phyloP scores from a whole-genome alignment of 2,888 invertebrate species.

The Nephrotoma guestfalica region DNA sequence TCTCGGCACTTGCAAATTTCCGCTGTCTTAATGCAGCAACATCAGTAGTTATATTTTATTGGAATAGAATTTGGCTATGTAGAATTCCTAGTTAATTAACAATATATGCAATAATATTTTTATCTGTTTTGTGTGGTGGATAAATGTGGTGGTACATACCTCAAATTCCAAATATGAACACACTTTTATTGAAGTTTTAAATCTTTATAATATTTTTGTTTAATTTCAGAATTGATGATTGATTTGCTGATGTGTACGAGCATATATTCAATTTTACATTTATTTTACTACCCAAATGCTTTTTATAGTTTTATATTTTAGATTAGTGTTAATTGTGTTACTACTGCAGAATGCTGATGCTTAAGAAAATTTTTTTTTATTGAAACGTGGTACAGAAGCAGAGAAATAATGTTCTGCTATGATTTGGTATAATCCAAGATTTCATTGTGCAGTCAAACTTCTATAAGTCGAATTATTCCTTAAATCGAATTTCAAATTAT shows the following conservation, averaged over 20 bases:
- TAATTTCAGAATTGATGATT: neutral
- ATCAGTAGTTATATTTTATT: neutral
- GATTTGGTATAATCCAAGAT: no score
- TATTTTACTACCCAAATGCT: neutral
- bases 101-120: neutral
- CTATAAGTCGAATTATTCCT: no score
- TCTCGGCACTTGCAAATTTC: no score
- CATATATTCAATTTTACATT: neutral
- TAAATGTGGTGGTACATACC: neutral
- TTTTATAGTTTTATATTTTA: neutral
- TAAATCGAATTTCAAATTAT: no score
- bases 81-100: no score
- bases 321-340: no score
- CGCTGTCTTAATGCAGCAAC: no score
- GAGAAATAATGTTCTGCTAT: no score
- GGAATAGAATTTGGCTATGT: neutral
- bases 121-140: neutral
- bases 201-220: neutral
- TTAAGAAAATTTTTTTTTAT: no score
- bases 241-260: neutral
- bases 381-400: no score
- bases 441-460: no score
- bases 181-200: neutral
- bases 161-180: neutral
- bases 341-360: no score